Percentiles rank a stretch among this genome's conserved stretches.
Conservation (phyloP, 2,113 vertebrate genomes). For the Pungitius pungitius region DNA sequence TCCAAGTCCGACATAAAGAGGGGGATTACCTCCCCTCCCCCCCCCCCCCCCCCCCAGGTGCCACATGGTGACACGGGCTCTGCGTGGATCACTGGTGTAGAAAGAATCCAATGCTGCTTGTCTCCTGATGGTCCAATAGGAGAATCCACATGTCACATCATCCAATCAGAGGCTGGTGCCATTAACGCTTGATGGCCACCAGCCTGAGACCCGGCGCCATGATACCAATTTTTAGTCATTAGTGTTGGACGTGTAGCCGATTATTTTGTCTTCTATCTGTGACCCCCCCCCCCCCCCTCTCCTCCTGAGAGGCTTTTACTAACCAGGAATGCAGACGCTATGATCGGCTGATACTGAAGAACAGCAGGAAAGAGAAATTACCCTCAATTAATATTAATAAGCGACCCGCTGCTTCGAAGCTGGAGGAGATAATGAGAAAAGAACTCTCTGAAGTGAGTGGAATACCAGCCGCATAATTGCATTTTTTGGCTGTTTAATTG, state of each 20-base stretch:
- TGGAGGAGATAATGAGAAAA: constrained; percentile 58
- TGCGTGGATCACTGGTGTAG: too few relatives aligned
- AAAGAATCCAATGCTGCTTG: too few relatives aligned
- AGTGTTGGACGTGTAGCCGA: constrained; percentile 8
- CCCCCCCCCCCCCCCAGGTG: too few relatives aligned
- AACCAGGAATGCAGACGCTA: constrained; percentile 30
- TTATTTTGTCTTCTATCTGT: too few relatives aligned
- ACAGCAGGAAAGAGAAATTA: constrained; percentile 53
- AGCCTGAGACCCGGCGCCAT: neutral
- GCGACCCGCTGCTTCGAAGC: constrained; percentile 35
- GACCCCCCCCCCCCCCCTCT: too few relatives aligned
- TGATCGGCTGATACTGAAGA: constrained; percentile 46
- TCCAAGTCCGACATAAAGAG: too few relatives aligned
- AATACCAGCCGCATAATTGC: constrained; percentile 35
- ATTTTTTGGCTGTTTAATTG: constrained; percentile 55
- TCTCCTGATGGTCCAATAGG: too few relatives aligned
- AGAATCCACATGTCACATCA: too few relatives aligned
- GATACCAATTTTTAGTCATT: constrained; percentile 21
- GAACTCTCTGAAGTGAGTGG: constrained; percentile 29
- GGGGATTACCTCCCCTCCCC: too few relatives aligned
- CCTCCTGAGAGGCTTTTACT: constrained; percentile 34
- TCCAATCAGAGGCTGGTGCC: constrained; percentile 1
- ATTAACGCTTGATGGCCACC: constrained; percentile 14
- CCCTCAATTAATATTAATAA: constrained; percentile 68
- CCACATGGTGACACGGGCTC: too few relatives aligned